Base-by-base conservation (phyloP, 2,797 vertebrate genomes). In the Acrossocheilus wenchowensis region DNA sequence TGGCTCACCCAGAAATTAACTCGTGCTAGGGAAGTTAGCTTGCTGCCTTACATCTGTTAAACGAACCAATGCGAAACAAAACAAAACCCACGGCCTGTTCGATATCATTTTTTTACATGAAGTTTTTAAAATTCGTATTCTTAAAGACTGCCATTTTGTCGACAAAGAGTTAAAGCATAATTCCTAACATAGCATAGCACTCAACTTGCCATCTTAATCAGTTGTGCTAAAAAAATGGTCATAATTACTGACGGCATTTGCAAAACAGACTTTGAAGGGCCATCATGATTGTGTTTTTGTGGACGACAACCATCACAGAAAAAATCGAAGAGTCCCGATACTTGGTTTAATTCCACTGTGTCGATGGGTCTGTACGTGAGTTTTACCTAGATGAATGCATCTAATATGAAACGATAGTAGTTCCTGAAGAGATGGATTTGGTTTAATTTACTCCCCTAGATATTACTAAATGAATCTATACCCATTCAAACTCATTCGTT, bases 1-100 rank as follows among this genome's bases (percentile, higher is more conserved):
- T 68, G 21, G 5, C 74, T 73, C 7, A 10, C 41, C n/a, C 57
- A 52, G 48, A 83, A 52, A 71, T 60, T 26, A 73, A 71, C 15
- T 71, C 77, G 50, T 73, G 89, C 86, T 88, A 88, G 69, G 86
- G 84, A 90, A 88, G 89, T 88, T 87, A 64, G 80, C 62, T 72
- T 81, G 43, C 72, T 73, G 68, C 23, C 11, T 39, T 19, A 50
- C 78, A 82, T 77, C 23, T 86, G 81, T 57, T 34, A 60, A 39
- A 84, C 39, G 17, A 66, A 52, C 12, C 7, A 52, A 14, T 36
- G 34, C 66, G 34, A 64, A 83, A 17, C 66, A 69, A 78, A 81
- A 74, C 54, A 82, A 74, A 87, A 81, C 71, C 21, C 23, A 23
- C 12, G 87, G 84, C 57, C 84, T 43, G 12, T 66, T 89, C 11